Evolutionary conservation across 2,888 invertebrate species (phyloP).

Genomic region (Drosophila dives): DNA sequence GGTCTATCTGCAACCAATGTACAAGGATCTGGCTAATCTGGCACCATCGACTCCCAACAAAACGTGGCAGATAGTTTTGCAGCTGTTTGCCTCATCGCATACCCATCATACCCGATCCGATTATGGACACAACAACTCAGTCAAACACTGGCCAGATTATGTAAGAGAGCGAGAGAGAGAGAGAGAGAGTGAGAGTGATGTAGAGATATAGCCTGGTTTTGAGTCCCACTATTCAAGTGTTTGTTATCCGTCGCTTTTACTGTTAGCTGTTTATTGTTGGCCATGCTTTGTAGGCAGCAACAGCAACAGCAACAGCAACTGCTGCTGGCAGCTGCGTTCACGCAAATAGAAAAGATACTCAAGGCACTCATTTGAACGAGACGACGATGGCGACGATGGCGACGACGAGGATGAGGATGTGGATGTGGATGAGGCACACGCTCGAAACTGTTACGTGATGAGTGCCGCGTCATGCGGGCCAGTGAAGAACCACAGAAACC

Average conservation of each 20-base stretch:
- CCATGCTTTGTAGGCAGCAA: conserved; percentile 56
- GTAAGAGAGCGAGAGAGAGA: not conserved
- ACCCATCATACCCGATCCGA: conserved; percentile 32
- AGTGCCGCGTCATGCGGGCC: conserved; percentile 71
- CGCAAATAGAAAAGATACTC: conserved; percentile 78
- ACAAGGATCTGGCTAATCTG: not conserved
- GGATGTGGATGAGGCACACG: conserved; percentile 3
- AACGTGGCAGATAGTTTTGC: conserved; percentile 22
- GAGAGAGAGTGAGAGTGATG: not conserved
- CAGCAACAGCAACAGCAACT: conserved; percentile 45
- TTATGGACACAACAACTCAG: conserved; percentile 32
- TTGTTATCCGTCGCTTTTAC: conserved; percentile 58
- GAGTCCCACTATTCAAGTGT: conserved; percentile 47
- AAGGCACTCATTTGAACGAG: conserved; percentile 72
- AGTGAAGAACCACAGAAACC: conserved; percentile 19
- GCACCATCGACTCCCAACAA: conserved; percentile 6
- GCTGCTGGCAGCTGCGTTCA: conserved; percentile 70
- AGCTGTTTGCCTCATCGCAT: conserved; percentile 14
- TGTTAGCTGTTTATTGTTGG: conserved; percentile 26
- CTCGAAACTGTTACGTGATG: conserved; percentile 72
- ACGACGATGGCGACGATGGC: conserved; percentile 11
- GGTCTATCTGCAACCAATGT: not conserved
- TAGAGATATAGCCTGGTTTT: conserved; percentile 16
- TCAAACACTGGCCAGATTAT: conserved; percentile 23
- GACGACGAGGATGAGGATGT: not conserved